Base-by-base conservation (phyloP, 1,140 invertebrate species). In the Homarus americanus region DNA sequence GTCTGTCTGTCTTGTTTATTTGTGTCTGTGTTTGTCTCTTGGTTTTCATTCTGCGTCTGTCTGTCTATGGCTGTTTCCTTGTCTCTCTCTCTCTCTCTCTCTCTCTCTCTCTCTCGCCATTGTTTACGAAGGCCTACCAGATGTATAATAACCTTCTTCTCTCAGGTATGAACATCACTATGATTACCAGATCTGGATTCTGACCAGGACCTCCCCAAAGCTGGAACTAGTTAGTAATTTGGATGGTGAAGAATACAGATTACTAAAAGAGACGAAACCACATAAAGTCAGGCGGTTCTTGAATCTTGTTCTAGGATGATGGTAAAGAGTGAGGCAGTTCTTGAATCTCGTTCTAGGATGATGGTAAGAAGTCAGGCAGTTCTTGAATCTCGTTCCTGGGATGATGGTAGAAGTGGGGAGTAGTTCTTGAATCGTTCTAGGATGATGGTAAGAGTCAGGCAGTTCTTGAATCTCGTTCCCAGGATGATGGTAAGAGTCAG, bases 141-240 rank as follows among this genome's bases (percentile, higher is more conserved):
- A n/a, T n/a, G n/a, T n/a, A n/a, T n/a, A n/a, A n/a, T n/a, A n/a
- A n/a, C n/a, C n/a, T n/a, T n/a, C n/a, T n/a, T n/a, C n/a, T 44
- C 44, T 40, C 63, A 93, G 93, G 88, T 94, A 94, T 97, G 93
- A 96, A 96, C 93, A 96, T 97, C 93, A 97, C 97, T 93, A 96
- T 97, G n/a, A n/a, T n/a, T n/a, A n/a, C 91, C 95, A 97, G 90
- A 97, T 98, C 94, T 98, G 97, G 97, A 98, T 98, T 91, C 97
- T 93, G 97, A 98, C 93, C 96, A 97, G 93, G 97, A 98, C 94
- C 95, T 98, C 93, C 95, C n/a, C 96, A 32, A 96, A 97, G 93
- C 94, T 98, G 73, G 97, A 97, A 93, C 96, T n/a, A 97, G 93
- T 97, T 98, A 1, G 95, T 98, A 17, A n/a, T n/a, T 97, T 97